A percentile compares a stretch with the other conserved stretches of the same genome.
Evolutionary conservation across 2,113 vertebrate genomes (phyloP).

Genomic region (Sclerurus mexicanus): DNA sequence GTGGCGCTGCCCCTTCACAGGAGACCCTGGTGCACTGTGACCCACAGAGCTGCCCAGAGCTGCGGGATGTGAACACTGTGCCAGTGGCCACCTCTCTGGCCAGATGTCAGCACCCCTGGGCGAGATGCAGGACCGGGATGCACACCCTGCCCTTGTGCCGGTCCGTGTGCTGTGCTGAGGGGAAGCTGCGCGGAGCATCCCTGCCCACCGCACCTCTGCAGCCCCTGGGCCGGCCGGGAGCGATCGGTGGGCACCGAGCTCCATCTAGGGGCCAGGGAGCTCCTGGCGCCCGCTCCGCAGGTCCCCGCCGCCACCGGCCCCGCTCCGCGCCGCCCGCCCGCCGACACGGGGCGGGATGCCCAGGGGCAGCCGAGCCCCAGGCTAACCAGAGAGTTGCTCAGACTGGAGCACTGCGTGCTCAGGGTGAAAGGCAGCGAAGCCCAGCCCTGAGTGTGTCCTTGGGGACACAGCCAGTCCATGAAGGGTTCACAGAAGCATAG

Average conservation of each 20-base stretch:
- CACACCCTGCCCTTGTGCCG: too few relatives aligned
- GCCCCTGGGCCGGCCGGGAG: neutral
- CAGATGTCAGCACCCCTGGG: accelerated
- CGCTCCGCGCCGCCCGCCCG: accelerated
- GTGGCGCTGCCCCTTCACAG: accelerated
- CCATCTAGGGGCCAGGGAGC: slow-evolving; percentile 38
- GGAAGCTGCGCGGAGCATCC: neutral
- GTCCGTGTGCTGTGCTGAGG: accelerated
- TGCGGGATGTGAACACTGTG: too few relatives aligned
- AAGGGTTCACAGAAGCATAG: neutral
- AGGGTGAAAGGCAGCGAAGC: neutral
- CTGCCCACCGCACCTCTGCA: neutral
- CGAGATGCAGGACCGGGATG: accelerated
- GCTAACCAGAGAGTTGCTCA: accelerated
- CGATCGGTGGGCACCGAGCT: neutral
- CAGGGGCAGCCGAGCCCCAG: neutral
- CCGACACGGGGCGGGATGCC: accelerated
- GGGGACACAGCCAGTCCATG: neutral
- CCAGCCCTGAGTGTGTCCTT: neutral
- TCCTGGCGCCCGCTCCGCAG: neutral
- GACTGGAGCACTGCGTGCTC: neutral
- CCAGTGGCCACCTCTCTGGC: neutral
- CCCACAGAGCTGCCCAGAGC: neutral
- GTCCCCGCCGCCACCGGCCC: accelerated
- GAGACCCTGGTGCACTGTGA: accelerated